Evolutionary conservation across 2,888 invertebrate species (phyloP).

Genomic region (Cantharis flavilabris): DNA sequence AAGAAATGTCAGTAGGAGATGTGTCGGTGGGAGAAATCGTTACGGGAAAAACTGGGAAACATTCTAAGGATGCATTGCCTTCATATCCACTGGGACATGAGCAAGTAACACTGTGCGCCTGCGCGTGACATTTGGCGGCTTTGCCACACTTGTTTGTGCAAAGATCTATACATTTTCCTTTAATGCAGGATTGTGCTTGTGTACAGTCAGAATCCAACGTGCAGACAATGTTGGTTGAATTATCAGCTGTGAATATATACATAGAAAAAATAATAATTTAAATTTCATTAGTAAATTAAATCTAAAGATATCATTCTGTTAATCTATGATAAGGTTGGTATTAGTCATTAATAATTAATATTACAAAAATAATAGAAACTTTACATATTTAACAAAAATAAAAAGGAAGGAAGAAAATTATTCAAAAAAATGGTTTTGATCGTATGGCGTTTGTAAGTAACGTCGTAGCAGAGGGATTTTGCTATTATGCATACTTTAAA

Average conservation of each 20-base stretch:
- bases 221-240: slow-evolving; percentile 55
- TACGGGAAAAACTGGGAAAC: slow-evolving; percentile 41
- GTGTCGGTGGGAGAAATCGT: slow-evolving; percentile 18
- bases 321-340: slow-evolving; percentile 23
- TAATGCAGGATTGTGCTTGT: slow-evolving; percentile 59
- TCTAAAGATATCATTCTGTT: slow-evolving; percentile 12
- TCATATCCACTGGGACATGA: slow-evolving; percentile 56
- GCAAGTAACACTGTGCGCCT: slow-evolving; percentile 58
- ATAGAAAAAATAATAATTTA: slow-evolving; percentile 37
- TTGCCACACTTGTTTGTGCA: slow-evolving; percentile 57
- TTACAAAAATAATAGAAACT: slow-evolving; percentile 27
- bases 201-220: slow-evolving; percentile 60
- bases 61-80: slow-evolving; percentile 60
- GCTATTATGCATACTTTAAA: slow-evolving; percentile 35
- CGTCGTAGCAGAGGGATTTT: slow-evolving; percentile 37
- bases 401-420: slow-evolving; percentile 22
- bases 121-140: slow-evolving; percentile 58
- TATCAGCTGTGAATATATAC: slow-evolving; percentile 56
- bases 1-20: not conserved
- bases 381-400: slow-evolving; percentile 22
- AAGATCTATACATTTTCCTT: slow-evolving; percentile 59
- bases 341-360: slow-evolving; percentile 21
- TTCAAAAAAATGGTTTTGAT: slow-evolving; percentile 22
- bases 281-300: slow-evolving; percentile 26
- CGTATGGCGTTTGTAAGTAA: slow-evolving; percentile 36